Evolutionary conservation across 1,140 invertebrate genomes (phyloP), one percentile per base, ranked within the genome.

Genomic region (Aphis gossypii): DNA sequence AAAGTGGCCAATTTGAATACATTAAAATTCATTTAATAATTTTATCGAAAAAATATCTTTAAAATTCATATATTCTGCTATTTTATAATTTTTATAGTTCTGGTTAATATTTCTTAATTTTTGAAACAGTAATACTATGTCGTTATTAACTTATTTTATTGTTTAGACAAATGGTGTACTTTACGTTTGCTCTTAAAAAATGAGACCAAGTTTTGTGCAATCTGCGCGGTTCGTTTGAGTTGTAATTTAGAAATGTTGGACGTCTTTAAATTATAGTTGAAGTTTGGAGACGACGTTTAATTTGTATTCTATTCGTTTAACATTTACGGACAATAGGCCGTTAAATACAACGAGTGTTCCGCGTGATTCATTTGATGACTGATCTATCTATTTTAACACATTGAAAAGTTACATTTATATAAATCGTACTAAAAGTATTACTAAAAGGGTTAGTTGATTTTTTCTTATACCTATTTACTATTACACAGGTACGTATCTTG

Each of bases 21-120:
- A n/a, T n/a, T n/a, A 18, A n/a, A 76, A 76, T 76, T 76, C 60
- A 76, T 76, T 76, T n/a, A 76, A 76, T n/a, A n/a, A 76, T 76
- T 76, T 76, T 76, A 76, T 76, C 14, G 14, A 1, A 35, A n/a
- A 76, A 76, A 76, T 76, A 5, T 5, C 30, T 35, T 11, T n/a
- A 18, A 76, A 6, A 60, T 25, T 76, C 30, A n/a, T 76, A 76
- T 76, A n/a, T 76, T n/a, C 30, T 68, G 11, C 30, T 68, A 68
- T 68, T 68, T 11, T 68, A 68, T n/a, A 68, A n/a, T 68, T 14
- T 68, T n/a, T 68, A 68, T 76, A 35, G 14, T 5, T n/a, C 30
- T n/a, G 5, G 60, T 60, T 76, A n/a, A n/a, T 76, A 3, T 6
- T 76, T 76, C n/a, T n/a, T 76, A n/a, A 76, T 35, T 76, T 76